Evolutionary conservation across 2,888 invertebrate genomes (phyloP).

Genomic region (Bunonema sp.): DNA sequence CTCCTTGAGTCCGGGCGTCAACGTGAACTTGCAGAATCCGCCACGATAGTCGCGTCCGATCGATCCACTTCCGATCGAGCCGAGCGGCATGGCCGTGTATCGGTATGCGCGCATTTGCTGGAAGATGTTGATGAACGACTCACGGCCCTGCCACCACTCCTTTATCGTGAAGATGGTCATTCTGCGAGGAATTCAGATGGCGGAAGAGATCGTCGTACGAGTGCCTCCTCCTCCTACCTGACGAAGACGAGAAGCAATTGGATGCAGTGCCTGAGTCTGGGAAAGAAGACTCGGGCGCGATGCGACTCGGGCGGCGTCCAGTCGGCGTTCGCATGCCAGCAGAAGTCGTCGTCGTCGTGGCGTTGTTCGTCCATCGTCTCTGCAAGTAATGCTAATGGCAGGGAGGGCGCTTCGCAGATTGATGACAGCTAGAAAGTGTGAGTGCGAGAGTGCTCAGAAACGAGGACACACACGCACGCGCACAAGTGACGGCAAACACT

Average conservation of each 20-base stretch:
- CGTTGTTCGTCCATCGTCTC: too few relatives aligned
- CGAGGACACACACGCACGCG: too few relatives aligned
- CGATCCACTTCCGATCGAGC: constrained; percentile 56
- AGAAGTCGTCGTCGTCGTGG: constrained; percentile 7
- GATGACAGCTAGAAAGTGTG: too few relatives aligned
- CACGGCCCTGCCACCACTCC: constrained; percentile 37
- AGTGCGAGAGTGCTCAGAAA: too few relatives aligned
- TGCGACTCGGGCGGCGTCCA: constrained; percentile 9
- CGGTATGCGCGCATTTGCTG: constrained; percentile 44
- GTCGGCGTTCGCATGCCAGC: constrained; percentile 23
- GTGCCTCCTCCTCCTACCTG: constrained; percentile 5
- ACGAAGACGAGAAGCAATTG: constrained; percentile 24
- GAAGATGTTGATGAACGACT: constrained; percentile 46
- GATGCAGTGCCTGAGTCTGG: constrained; percentile 14
- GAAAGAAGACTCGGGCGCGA: constrained; percentile 13
- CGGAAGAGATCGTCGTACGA: background rate
- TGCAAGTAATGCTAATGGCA: too few relatives aligned
- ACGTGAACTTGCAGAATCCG: constrained; percentile 74
- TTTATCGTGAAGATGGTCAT: constrained; percentile 10
- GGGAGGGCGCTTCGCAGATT: too few relatives aligned
- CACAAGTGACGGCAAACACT: too few relatives aligned
- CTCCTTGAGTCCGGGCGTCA: constrained; percentile 73
- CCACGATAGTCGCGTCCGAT: constrained; percentile 72
- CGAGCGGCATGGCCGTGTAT: constrained; percentile 44
- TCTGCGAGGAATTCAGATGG: constrained; percentile 5